Evolutionary conservation across 2,113 vertebrate genomes (phyloP).

Genomic region (Upupa epops): DNA sequence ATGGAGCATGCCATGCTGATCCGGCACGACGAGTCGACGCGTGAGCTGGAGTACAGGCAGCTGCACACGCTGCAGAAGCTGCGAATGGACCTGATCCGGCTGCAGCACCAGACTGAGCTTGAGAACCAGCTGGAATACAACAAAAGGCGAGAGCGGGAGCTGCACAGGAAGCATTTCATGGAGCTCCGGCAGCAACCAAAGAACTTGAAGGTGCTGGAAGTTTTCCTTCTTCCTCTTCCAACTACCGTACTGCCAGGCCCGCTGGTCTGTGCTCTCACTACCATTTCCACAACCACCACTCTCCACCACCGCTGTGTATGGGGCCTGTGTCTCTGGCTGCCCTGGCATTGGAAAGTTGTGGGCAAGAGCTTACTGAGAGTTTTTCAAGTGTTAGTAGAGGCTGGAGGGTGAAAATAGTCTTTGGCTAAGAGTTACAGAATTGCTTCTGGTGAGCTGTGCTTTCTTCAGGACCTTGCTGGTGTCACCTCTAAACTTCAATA

Average conservation of each 20-base stretch:
- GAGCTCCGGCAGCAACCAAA: constrained; percentile 99
- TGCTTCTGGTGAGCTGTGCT: not conserved
- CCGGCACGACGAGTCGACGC: constrained; percentile 96
- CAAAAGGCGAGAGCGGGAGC: constrained; percentile 93
- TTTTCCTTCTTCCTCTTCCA: not conserved
- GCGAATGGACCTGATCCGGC: constrained; percentile 97
- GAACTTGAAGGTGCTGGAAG: constrained; percentile 89
- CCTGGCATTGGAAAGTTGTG: fast-evolving
- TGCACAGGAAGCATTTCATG: constrained; percentile 97
- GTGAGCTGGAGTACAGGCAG: constrained; percentile 95
- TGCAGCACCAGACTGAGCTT: constrained; percentile 98
- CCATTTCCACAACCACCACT: not conserved
- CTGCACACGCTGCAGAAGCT: constrained; percentile 95
- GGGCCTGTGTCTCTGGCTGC: not conserved
- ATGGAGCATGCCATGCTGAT: constrained; percentile 99
- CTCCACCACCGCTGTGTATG: not conserved
- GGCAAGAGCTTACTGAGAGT: not conserved
- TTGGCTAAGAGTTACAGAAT: not conserved
- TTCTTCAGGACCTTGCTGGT: not conserved
- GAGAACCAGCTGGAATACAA: constrained; percentile 99
- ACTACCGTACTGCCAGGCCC: not conserved
- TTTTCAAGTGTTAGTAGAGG: not conserved
- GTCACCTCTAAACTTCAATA: not conserved
- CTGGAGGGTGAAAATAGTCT: not conserved
- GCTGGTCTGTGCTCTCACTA: not conserved